Percentiles rank a stretch among this genome's conserved stretches.
phyloP scores from a whole-genome alignment of 2,797 vertebrate genomes.

The Discoglossus pictus region DNA sequence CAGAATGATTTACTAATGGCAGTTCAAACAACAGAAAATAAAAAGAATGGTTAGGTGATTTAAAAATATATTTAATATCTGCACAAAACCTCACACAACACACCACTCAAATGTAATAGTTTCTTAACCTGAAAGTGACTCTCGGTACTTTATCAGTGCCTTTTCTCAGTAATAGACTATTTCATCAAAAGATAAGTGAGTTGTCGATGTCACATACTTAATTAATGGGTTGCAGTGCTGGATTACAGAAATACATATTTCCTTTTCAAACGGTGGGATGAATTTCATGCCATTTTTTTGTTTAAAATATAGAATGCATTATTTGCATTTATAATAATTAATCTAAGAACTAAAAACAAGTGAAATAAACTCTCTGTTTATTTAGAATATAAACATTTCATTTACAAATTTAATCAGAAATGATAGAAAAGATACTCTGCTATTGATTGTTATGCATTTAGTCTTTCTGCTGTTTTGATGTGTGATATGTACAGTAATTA shows the following conservation, averaged over 20 bases:
- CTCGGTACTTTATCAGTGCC: slow-evolving; percentile 32
- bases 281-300: too few relatives aligned
- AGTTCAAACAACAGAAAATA: slow-evolving; percentile 25
- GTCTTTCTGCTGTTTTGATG: too few relatives aligned
- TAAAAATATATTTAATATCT: slow-evolving; percentile 21
- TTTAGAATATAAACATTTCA: too few relatives aligned
- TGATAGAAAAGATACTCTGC: too few relatives aligned
- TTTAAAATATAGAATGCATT: too few relatives aligned
- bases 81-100: slow-evolving; percentile 19
- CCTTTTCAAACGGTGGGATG: slow-evolving; percentile 1
- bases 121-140: slow-evolving; percentile 23
- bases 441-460: too few relatives aligned
- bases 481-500: too few relatives aligned
- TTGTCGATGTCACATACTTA: slow-evolving; percentile 25
- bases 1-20: slow-evolving; percentile 22
- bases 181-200: slow-evolving; percentile 32
- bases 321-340: too few relatives aligned
- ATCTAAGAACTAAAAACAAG: too few relatives aligned
- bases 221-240: slow-evolving; percentile 16
- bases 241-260: slow-evolving; percentile 25
- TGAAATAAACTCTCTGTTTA: too few relatives aligned
- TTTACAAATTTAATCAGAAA: too few relatives aligned
- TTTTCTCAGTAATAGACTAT: slow-evolving; percentile 28
- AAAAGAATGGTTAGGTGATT: slow-evolving; percentile 23
- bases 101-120: slow-evolving; percentile 22